A percentile compares a stretch with the other conserved stretches of the same genome.
These are phyloP conservation scores for Lepidonotus clava DNA, from an alignment of 2,888 invertebrate species.

Conservation along the genomic window DNA sequence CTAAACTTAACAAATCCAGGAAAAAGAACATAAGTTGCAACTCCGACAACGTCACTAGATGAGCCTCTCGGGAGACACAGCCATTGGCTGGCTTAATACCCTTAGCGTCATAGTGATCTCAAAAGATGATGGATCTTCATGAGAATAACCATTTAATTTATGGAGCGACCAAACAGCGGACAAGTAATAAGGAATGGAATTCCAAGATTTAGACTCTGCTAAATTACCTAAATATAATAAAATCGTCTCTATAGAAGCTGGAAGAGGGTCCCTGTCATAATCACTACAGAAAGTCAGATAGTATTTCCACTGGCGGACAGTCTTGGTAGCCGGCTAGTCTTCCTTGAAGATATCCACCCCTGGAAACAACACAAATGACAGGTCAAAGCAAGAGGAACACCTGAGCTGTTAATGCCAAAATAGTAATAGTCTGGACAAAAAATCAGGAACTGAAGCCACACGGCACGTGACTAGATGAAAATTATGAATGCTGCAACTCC, in stretches of 20 bases:
- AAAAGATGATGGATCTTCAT: background rate
- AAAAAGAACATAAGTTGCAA: background rate
- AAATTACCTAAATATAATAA: background rate
- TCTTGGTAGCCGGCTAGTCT: too few relatives aligned
- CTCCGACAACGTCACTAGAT: background rate
- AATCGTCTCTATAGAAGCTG: background rate
- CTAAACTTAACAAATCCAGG: background rate
- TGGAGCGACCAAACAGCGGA: background rate
- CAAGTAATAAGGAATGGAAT: background rate
- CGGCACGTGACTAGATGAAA: too few relatives aligned
- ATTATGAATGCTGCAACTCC: too few relatives aligned
- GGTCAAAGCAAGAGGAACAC: too few relatives aligned
- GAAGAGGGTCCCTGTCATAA: background rate
- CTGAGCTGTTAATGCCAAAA: too few relatives aligned
- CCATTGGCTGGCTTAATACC: background rate
- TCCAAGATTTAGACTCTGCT: background rate
- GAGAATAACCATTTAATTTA: background rate
- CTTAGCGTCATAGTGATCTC: background rate
- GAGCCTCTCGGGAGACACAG: background rate
- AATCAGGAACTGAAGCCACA: too few relatives aligned
- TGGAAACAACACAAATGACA: too few relatives aligned
- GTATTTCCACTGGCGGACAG: background rate
- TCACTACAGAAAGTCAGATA: background rate
- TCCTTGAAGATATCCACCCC: too few relatives aligned
- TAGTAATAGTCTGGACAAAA: too few relatives aligned